phyloP scores from a whole-genome alignment of 2,888 invertebrate genomes.

The Linnaemya vulpina region DNA sequence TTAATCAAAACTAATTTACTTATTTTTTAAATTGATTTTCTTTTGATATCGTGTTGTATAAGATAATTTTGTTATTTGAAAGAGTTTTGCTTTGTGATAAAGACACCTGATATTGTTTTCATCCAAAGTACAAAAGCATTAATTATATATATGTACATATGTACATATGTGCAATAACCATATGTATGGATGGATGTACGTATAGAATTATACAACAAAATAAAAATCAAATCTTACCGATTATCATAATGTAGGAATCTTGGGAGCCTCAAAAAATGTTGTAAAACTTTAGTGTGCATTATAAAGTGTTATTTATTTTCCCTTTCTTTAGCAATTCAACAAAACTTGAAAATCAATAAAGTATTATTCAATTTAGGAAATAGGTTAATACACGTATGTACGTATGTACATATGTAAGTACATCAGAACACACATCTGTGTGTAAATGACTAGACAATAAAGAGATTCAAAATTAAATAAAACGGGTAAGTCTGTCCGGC shows the following conservation, averaged over 20 bases:
- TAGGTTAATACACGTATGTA: no score
- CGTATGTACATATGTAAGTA: no score
- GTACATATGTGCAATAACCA: no score
- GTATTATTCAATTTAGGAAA: no score
- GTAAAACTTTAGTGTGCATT: slow-evolving; percentile 68
- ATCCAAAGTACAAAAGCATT: no score
- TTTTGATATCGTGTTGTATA: no score
- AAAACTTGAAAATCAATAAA: slow-evolving; percentile 8
- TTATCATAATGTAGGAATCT: slow-evolving; percentile 41
- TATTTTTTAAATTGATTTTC: no score
- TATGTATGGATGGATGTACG: neutral
- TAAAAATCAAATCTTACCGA: slow-evolving; percentile 61
- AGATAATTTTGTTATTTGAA: no score
- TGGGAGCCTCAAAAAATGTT: slow-evolving; percentile 52
- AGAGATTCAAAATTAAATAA: neutral
- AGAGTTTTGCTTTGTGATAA: no score
- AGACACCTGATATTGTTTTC: no score
- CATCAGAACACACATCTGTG: no score
- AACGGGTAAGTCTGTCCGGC: slow-evolving; percentile 1
- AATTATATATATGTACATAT: neutral
- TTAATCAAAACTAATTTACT: no score
- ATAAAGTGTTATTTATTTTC: neutral
- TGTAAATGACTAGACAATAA: slow-evolving; percentile 19
- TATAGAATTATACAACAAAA: neutral
- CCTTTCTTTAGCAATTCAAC: neutral